Percentiles rank a stretch among this genome's conserved stretches.
Conservation (phyloP, 2,113 vertebrate genomes). For the Rhipidura dahli region DNA sequence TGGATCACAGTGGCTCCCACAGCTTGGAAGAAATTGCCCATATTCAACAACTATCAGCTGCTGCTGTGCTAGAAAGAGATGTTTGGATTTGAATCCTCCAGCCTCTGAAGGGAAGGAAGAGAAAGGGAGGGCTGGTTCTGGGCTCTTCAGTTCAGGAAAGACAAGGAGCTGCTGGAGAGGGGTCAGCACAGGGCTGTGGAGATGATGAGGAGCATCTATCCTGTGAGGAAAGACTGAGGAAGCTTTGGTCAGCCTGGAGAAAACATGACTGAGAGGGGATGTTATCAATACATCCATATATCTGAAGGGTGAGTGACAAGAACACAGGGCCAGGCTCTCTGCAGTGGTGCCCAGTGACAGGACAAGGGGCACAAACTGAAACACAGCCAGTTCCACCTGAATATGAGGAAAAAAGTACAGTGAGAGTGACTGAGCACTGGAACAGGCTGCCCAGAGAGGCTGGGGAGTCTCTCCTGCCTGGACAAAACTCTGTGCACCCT, state of each 20-base stretch:
- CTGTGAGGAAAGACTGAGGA: no score
- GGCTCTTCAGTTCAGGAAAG: not conserved
- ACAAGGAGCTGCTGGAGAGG: not conserved
- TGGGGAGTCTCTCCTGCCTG: not conserved
- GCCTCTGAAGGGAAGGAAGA: not conserved
- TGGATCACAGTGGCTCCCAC: not conserved
- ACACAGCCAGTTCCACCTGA: not conserved
- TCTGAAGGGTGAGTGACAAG: not conserved
- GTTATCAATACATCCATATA: not conserved
- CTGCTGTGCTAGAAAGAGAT: not conserved
- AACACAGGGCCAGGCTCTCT: not conserved
- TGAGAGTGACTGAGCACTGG: not conserved
- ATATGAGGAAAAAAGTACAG: fast-evolving
- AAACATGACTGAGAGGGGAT: not conserved
- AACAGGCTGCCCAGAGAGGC: not conserved
- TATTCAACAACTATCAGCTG: not conserved
- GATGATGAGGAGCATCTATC: not conserved
- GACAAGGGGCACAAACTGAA: not conserved
- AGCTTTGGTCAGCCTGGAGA: no score
- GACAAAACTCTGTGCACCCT: not conserved
- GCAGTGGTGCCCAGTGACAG: no score
- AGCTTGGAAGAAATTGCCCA: not conserved
- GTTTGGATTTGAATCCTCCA: not conserved
- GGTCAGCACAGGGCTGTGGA: not conserved
- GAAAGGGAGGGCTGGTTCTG: not conserved